Base-by-base conservation (phyloP, 2,888 invertebrate genomes). In the Trachelus stipa region DNA sequence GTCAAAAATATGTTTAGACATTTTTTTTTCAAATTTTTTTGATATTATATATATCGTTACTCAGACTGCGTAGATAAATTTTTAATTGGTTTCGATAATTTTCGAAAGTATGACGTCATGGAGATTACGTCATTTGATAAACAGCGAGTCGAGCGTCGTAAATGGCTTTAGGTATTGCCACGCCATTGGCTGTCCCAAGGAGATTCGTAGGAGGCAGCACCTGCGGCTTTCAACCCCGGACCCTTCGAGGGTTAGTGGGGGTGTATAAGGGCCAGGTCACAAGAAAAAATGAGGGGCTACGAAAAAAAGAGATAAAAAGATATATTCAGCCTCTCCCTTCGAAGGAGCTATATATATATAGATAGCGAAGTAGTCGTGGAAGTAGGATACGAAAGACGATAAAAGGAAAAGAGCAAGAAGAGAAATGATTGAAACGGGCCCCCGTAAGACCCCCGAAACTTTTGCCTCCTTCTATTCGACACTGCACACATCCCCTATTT, bases 151-250 rank as follows among this genome's bases (percentile, higher is more conserved):
- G 23, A 56, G 23, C 23, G 2, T 9, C 9, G 23, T 23, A 23
- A 15, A 23, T 23, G 1, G 9, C 6, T 56, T 23, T 56, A 0
- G 23, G 56, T 23, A 56, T 56, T 73, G 77, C 82, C 76, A 85
- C 86, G 85, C 86, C 85, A 83, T 75, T 87, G 86, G 76, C 68
- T 75, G 76, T 78, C 81, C 83, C 79, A 81, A 79, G 33, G 82
- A 86, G 85, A 83, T 85, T 83, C 79, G 85, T 80, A 82, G 83
- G 84, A 83, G 86, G 86, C 88, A 89, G 87, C 88, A 90, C 88
- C 89, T 88, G 88, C 87, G 84, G 79, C 86, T 87, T 89, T 87
- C 86, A 88, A 88, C 89, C 88, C 87, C 80, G 79, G 83, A 81
- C 82, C 77, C 74, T 76, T 77, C 77, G 56, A 79, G 78, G 76